Evolutionary conservation across 2,113 vertebrate genomes (phyloP), one percentile per base, ranked within the genome.

Genomic region (Oncorhynchus gorbuscha): DNA sequence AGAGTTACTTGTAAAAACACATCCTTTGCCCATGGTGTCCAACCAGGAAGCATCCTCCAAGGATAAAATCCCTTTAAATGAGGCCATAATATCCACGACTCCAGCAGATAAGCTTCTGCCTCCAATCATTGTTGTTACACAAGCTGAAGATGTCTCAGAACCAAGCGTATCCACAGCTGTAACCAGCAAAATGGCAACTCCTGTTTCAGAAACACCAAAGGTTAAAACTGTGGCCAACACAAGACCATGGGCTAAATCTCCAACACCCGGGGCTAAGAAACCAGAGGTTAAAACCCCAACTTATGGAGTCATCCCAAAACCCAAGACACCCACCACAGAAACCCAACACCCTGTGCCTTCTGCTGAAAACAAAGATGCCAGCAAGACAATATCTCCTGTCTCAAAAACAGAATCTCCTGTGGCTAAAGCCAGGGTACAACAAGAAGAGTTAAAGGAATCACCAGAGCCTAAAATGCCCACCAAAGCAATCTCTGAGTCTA

Each of bases 41-140:
- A 76, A 78, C 66, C 71, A 61, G 35, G 86, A 85, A 76, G 84
- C 80, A 70, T 73, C 24, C 2, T 64, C 76, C 13, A 79, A 83
- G 74, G 71, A 76, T 30, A 64, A 70, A 8, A 72, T 51, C 26
- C 48, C 24, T 20, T 28, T 80, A 51, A 69, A 4, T 64, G 13
- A 84, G 9, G 32, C 75, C 12, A 62, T 78, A 16, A 24, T 69
- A 75, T 62, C 69, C 14, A 5, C 32, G 24, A 73, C 65, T 59
- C 28, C 78, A 66, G 75, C 64, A 68, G 51, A 59, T 8, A 69
- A 55, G 5, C 14, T 55, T 55, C 51, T 77, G 28, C 5, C 83
- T n/a, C 87, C 88, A 45, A 51, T 69, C 6, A 86, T 88, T 77
- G 78, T 88, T 62, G 84, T 85, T 81, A 79, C 88, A 69, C 82